Percentiles rank a stretch among this genome's conserved stretches.
These are phyloP conservation scores for Empidonax traillii DNA, from an alignment of 2,113 vertebrate species.

Conservation along the genomic window DNA sequence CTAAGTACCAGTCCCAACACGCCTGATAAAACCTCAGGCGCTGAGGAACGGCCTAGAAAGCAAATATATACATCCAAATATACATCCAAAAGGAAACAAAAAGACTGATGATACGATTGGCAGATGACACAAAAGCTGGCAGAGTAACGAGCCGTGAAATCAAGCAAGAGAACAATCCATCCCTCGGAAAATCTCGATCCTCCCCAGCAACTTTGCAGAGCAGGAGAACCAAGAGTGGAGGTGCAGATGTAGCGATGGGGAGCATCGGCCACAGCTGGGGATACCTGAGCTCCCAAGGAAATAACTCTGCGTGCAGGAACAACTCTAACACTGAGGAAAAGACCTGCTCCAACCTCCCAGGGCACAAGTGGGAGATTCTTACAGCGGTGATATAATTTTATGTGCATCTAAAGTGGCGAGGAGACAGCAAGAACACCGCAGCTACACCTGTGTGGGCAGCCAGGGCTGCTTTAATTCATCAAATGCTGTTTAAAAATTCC, in stretches of 20 bases:
- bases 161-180: neutral
- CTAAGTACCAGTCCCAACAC: neutral
- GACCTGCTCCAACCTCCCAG: neutral
- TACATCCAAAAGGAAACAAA: no score
- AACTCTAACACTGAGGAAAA: accelerated
- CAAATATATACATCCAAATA: neutral
- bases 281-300: neutral
- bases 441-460: accelerated
- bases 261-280: accelerated
- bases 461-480: neutral
- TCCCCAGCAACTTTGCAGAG: neutral
- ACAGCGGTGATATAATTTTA: neutral
- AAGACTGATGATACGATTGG: neutral
- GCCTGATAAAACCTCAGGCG: neutral
- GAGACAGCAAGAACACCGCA: accelerated
- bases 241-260: accelerated
- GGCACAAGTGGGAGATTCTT: neutral
- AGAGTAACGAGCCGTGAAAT: neutral
- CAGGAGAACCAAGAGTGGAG: neutral
- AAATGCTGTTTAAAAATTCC: neutral
- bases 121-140: neutral
- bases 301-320: neutral
- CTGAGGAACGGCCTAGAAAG: neutral
- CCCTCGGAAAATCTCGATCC: neutral
- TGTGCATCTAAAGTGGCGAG: accelerated